Evolutionary conservation across 2,797 vertebrate species (phyloP).

Genomic region (Pelodytes ibericus): DNA sequence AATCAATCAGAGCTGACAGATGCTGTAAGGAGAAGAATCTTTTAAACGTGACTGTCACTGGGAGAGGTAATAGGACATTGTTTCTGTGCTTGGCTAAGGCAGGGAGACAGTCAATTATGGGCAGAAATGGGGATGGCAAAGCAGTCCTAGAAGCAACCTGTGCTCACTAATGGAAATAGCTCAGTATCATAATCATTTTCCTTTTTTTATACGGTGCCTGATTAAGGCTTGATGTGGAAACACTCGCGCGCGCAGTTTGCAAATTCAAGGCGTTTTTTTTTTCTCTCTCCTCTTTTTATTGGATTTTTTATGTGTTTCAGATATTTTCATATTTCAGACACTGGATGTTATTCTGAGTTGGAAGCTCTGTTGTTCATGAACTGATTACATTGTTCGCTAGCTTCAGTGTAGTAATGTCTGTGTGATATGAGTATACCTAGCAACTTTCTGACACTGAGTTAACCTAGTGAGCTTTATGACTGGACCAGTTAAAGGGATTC

Average conservation of each 20-base stretch:
- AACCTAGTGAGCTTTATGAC: no score
- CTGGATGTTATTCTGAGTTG: not conserved
- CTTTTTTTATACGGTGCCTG: conserved; percentile 38
- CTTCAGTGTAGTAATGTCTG: conserved; percentile 30
- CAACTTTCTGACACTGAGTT: no score
- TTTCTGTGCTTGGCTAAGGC: conserved; percentile 72
- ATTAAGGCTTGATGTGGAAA: conserved; percentile 35
- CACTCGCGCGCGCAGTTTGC: conserved; percentile 6
- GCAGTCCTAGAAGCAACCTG: conserved; percentile 56
- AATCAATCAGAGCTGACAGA: conserved; percentile 75
- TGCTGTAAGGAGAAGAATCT: conserved; percentile 75
- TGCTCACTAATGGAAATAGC: conserved; percentile 47
- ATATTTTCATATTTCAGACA: conserved; percentile 6
- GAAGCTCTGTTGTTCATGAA: not conserved
- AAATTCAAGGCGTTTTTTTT: conserved; percentile 9
- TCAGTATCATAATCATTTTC: conserved; percentile 49
- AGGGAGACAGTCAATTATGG: conserved; percentile 75
- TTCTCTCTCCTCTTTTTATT: not conserved
- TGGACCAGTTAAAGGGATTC: no score
- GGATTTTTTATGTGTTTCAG: conserved; percentile 1
- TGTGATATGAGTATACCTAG: no score
- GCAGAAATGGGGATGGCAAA: conserved; percentile 68
- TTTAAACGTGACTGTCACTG: conserved; percentile 74
- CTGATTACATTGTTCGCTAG: not conserved
- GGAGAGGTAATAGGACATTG: conserved; percentile 74